Conservation (phyloP, 1,140 invertebrate genomes). For the Trichomalopsis sarcophagae region DNA sequence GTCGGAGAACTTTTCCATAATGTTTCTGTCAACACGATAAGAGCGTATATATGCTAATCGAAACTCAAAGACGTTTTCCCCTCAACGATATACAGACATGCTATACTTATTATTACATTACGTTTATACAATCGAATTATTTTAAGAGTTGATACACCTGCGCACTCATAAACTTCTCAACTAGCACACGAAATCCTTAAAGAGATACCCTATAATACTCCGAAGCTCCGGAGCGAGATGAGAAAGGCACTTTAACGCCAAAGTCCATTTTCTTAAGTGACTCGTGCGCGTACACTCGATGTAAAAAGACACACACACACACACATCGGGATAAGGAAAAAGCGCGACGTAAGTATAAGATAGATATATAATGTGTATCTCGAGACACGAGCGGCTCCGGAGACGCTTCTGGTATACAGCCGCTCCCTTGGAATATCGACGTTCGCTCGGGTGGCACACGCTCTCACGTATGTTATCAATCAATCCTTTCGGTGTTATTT, state of each 20-base stretch:
- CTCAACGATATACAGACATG: neutral
- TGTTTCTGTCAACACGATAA: neutral
- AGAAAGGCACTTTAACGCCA: neutral
- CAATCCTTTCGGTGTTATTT: neutral
- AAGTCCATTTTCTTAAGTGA: conserved; percentile 36
- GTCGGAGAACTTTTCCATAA: neutral
- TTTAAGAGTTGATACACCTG: too few relatives aligned
- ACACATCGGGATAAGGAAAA: neutral
- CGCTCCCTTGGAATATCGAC: conserved; percentile 11
- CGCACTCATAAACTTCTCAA: neutral
- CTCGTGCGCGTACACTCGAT: neutral
- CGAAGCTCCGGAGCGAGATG: neutral
- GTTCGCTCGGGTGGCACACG: neutral
- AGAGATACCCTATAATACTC: neutral
- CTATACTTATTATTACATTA: too few relatives aligned
- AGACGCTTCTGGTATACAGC: neutral
- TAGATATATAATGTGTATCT: neutral
- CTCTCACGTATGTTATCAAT: neutral
- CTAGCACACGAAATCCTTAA: neutral
- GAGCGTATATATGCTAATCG: neutral
- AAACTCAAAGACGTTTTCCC: neutral
- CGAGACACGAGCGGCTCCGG: neutral
- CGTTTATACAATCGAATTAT: too few relatives aligned
- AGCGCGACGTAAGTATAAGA: neutral
- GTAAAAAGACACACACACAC: neutral